A percentile compares a stretch with the other conserved stretches of the same genome.
Evolutionary conservation across 1,140 invertebrate species (phyloP).

Genomic region (Lucilia sericata): DNA sequence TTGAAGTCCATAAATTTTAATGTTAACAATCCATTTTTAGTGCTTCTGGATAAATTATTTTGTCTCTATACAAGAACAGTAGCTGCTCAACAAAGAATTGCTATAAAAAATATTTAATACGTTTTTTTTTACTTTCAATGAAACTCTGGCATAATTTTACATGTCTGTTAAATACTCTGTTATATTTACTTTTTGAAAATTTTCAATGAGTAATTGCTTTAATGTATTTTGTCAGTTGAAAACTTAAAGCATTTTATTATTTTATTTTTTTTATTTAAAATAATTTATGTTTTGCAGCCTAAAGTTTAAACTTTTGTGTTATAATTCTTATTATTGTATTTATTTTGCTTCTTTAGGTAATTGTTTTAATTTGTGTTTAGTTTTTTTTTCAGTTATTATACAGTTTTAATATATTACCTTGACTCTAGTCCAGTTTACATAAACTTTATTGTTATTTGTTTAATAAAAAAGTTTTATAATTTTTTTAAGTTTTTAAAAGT

Average conservation of each 20-base stretch:
- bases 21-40: background rate
- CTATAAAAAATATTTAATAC: too few relatives aligned
- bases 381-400: too few relatives aligned
- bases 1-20: conserved; percentile 23
- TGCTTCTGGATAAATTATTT: background rate
- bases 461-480: background rate
- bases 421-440: background rate
- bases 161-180: background rate
- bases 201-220: background rate
- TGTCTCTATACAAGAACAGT: background rate
- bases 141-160: too few relatives aligned
- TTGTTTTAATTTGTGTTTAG: background rate
- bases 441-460: background rate
- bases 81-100: background rate
- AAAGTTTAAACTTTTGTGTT: background rate
- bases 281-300: background rate
- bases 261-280: background rate
- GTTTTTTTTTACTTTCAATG: too few relatives aligned
- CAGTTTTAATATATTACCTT: background rate
- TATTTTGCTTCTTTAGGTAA: background rate
- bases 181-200: background rate
- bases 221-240: background rate
- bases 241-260: background rate
- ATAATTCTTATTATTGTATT: background rate
- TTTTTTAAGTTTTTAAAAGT: background rate